phyloP scores from a whole-genome alignment of 64 coral and sea anemone genomes.

The Montipora capricornis region DNA sequence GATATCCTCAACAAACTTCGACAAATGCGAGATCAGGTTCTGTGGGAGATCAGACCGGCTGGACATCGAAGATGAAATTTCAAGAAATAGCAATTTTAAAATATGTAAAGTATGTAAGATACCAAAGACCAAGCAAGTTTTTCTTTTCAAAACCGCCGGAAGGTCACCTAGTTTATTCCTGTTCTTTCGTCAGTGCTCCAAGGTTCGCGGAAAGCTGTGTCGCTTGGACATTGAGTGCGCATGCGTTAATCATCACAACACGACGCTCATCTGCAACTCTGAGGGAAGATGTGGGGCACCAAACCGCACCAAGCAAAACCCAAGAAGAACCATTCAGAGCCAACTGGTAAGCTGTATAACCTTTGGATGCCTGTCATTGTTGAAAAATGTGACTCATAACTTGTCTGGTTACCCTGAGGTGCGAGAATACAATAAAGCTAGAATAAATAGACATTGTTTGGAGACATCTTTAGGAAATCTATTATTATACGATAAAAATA shows the following conservation, averaged over 20 bases:
- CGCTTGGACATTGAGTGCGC: not conserved
- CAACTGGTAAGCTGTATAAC: not conserved
- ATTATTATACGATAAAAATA: no score
- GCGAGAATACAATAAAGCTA: no score
- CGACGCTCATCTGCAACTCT: slow-evolving; percentile 3
- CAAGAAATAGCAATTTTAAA: no score
- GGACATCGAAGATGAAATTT: no score
- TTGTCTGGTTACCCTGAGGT: not conserved
- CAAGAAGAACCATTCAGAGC: not conserved
- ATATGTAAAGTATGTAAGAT: no score
- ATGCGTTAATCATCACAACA: slow-evolving; percentile 27
- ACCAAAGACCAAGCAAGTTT: no score
- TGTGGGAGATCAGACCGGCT: no score
- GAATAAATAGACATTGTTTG: no score
- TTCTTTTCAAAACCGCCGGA: no score
- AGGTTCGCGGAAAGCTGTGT: not conserved
- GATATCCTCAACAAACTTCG: not conserved
- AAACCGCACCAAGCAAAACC: not conserved
- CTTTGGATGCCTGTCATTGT: not conserved
- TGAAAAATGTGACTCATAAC: not conserved
- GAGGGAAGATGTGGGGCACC: not conserved
- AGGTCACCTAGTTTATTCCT: not conserved
- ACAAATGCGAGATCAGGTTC: no score
- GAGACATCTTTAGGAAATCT: no score
- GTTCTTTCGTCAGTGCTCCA: not conserved